phyloP scores from a whole-genome alignment of 2,113 vertebrate species.

The Pavo muticus region DNA sequence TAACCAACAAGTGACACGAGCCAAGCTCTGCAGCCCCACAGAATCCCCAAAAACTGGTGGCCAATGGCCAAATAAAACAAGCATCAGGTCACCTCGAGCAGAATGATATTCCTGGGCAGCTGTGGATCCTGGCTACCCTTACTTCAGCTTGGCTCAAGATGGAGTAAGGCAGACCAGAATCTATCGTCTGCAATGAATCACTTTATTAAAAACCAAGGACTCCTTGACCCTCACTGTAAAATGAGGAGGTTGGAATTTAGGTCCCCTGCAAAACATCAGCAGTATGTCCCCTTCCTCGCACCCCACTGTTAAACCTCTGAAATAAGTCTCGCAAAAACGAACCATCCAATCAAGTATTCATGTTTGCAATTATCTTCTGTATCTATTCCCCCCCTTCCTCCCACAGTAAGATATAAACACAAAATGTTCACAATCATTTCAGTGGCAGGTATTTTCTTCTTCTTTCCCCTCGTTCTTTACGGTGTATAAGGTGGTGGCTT shows the following conservation, averaged over 20 bases:
- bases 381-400: constrained; percentile 23
- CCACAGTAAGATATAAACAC: constrained; percentile 75
- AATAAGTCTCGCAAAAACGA: neutral
- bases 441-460: neutral
- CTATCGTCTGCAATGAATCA: neutral
- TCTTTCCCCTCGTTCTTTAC: constrained; percentile 57
- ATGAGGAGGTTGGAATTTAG: constrained; percentile 22
- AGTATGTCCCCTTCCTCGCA: neutral
- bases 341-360: neutral
- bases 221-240: neutral
- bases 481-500: constrained; percentile 98
- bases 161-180: constrained; percentile 30
- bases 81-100: neutral
- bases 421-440: constrained; percentile 75
- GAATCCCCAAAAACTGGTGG: neutral
- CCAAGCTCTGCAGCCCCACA: neutral
- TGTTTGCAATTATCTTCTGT: neutral
- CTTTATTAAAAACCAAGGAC: constrained; percentile 41
- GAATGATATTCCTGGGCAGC: neutral
- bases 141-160: constrained; percentile 35
- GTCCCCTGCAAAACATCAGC: neutral
- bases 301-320: neutral
- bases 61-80: neutral
- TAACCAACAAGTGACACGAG: neutral
- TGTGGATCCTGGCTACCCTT: neutral